These are phyloP conservation scores for Drosophila pseudoananassae DNA, from an alignment of 1,140 invertebrate species.

Conservation along the genomic window DNA sequence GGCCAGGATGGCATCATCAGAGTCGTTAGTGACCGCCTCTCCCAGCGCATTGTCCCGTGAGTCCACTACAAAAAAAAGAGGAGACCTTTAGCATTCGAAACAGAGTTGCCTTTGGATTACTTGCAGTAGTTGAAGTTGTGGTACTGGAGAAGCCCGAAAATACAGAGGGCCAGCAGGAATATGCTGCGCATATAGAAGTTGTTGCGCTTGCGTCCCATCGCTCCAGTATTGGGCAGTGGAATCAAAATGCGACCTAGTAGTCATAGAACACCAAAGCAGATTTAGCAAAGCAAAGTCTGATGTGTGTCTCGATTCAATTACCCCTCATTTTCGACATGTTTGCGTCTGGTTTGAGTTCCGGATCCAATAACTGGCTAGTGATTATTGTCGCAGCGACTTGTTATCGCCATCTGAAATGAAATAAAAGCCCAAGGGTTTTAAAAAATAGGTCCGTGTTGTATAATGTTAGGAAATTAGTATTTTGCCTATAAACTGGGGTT, in stretches of 20 bases:
- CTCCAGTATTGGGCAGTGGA: constrained; percentile 80
- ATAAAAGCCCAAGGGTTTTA: no score
- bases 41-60: constrained; percentile 59
- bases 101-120: constrained; percentile 8
- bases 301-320: constrained; percentile 21
- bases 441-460: no score
- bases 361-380: constrained; percentile 29
- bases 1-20: constrained; percentile 86
- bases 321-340: constrained; percentile 75
- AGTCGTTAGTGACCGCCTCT: constrained; percentile 85
- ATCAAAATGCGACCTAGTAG: constrained; percentile 73
- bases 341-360: background rate
- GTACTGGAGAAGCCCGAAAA: constrained; percentile 89
- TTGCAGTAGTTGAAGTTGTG: constrained; percentile 87
- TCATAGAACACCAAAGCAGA: constrained; percentile 2
- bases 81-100: constrained; percentile 63
- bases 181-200: constrained; percentile 86
- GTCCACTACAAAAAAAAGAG: constrained; percentile 39
- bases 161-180: constrained; percentile 87
- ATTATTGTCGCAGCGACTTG: constrained; percentile 38
- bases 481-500: no score
- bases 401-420: constrained; percentile 54
- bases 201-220: constrained; percentile 78
- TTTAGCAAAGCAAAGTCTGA: constrained; percentile 14
- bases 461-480: no score